Evolutionary conservation across 2,797 vertebrate genomes (phyloP).

Genomic region (Tokudaia tokunoshimensis): DNA sequence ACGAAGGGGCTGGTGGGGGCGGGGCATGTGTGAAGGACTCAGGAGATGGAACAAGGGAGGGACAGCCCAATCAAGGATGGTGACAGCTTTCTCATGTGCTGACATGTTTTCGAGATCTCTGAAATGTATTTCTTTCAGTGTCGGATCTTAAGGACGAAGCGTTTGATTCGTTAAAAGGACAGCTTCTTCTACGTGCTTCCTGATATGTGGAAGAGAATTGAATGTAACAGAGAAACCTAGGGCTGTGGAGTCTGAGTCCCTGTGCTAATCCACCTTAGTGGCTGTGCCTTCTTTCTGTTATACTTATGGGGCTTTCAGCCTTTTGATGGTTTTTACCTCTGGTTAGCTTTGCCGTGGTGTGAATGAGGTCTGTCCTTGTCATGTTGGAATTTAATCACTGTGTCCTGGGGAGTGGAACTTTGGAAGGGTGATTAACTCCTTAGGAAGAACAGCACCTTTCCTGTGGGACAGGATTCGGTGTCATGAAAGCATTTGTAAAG

Average conservation of each 20-base stretch:
- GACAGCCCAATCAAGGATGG: accelerated
- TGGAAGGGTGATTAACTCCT: no score
- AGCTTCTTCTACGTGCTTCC: not conserved
- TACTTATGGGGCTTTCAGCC: accelerated
- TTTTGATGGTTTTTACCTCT: not conserved
- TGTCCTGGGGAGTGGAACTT: not conserved
- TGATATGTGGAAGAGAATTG: not conserved
- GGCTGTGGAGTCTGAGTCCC: not conserved
- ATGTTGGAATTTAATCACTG: not conserved
- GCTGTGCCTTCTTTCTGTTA: accelerated
- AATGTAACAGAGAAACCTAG: not conserved
- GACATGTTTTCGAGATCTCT: not conserved
- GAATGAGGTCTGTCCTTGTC: not conserved
- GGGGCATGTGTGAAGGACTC: not conserved
- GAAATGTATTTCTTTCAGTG: constrained; percentile 26
- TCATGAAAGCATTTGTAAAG: not conserved
- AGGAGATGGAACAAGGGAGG: not conserved
- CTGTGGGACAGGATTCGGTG: not conserved
- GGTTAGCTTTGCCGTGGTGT: not conserved
- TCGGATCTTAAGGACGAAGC: constrained; percentile 16
- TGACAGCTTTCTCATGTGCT: not conserved
- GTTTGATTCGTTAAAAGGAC: not conserved
- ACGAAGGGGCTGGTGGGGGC: not conserved
- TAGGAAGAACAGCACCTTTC: not conserved
- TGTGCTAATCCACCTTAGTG: accelerated